Conservation (phyloP, 2,113 vertebrate species). For the Leucopsar rothschildi region DNA sequence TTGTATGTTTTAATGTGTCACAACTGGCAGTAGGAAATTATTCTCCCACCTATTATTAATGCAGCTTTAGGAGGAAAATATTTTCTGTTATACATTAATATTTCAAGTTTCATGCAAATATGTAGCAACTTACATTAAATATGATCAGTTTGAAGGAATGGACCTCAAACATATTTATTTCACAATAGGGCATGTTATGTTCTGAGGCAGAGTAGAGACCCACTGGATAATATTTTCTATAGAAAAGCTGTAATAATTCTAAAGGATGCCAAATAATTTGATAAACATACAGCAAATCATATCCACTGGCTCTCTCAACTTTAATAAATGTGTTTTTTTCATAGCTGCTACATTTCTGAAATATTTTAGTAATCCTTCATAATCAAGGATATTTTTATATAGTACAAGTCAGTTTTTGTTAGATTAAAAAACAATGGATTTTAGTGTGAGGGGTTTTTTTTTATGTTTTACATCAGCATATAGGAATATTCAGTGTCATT, state of each 20-base stretch:
- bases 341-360: constrained; percentile 31
- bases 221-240: neutral
- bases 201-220: neutral
- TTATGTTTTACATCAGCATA: constrained; percentile 12
- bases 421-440: neutral
- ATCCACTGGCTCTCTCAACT: neutral
- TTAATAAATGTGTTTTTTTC: constrained; percentile 5
- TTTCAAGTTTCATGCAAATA: neutral
- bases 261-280: neutral
- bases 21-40: neutral
- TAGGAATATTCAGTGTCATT: neutral
- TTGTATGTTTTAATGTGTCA: neutral
- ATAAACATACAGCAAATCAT: neutral
- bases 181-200: neutral
- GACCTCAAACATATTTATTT: neutral
- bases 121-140: neutral
- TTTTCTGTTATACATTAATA: neutral
- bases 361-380: neutral
- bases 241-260: neutral
- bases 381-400: constrained; percentile 32
- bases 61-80: neutral
- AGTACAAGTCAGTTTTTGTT: neutral
- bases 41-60: neutral
- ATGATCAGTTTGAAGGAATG: neutral
- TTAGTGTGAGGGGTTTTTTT: neutral